Conservation (phyloP, 2,888 invertebrate genomes). For the Nomada fucata region DNA sequence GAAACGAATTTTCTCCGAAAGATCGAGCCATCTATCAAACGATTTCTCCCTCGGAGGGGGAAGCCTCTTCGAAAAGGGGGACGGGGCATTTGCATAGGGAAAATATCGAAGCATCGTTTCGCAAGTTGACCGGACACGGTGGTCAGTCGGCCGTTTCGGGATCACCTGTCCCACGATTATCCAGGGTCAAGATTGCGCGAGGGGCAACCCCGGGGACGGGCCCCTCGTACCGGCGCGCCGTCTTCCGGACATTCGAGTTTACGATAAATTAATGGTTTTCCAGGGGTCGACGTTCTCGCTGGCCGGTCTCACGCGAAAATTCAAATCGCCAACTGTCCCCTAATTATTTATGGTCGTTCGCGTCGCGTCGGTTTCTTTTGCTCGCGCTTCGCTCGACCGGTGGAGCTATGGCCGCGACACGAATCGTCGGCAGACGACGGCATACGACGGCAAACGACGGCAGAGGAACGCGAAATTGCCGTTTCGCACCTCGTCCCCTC, state of each 20-base stretch:
- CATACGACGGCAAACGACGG: neutral
- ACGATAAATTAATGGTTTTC: constrained; percentile 83
- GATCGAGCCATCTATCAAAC: constrained; percentile 70
- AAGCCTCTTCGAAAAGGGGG: constrained; percentile 51
- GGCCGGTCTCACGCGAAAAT: constrained; percentile 75
- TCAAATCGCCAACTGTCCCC: constrained; percentile 71
- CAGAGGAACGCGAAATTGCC: too few species aligned
- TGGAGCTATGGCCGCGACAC: neutral
- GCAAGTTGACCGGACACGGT: constrained; percentile 65
- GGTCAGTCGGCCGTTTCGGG: constrained; percentile 77
- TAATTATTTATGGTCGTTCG: constrained; percentile 75
- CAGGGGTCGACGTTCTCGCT: constrained; percentile 62
- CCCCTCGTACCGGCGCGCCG: constrained; percentile 53
- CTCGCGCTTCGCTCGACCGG: neutral
- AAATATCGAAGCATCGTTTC: constrained; percentile 61
- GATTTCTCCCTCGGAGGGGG: constrained; percentile 58
- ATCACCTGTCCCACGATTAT: constrained; percentile 83
- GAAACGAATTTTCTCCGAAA: constrained; percentile 45
- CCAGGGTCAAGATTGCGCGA: constrained; percentile 79
- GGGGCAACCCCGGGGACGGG: constrained; percentile 59
- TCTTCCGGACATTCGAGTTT: constrained; percentile 73
- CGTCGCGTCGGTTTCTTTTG: constrained; percentile 41
- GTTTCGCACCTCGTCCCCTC: too few species aligned
- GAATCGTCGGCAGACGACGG: neutral
- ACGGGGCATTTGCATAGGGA: constrained; percentile 76